A percentile compares a stretch with the other conserved stretches of the same genome.
Evolutionary conservation across 2,888 invertebrate species (phyloP).

Genomic region (Drosophila yooni): DNA sequence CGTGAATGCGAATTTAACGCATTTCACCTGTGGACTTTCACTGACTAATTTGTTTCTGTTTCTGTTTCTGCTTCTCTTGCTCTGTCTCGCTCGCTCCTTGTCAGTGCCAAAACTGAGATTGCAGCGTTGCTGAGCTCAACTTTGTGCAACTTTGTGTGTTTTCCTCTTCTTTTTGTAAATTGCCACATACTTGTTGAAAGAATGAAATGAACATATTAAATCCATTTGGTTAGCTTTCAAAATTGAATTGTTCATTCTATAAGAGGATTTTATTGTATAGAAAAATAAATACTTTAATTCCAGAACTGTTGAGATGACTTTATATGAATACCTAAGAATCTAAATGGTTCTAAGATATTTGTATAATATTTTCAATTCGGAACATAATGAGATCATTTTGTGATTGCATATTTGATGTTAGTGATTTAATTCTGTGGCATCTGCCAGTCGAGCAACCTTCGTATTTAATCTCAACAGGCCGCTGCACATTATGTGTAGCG

Average conservation of each 20-base stretch:
- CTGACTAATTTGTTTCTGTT: conserved; percentile 14
- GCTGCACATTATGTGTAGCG: conserved; percentile 30
- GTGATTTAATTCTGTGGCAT: not conserved
- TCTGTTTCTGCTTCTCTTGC: not conserved
- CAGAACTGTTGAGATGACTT: not conserved
- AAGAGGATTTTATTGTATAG: not conserved
- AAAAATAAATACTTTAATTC: not conserved
- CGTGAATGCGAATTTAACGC: conserved; percentile 62
- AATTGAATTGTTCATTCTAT: not conserved
- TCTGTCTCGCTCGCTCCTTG: conserved; percentile 3
- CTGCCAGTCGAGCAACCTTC: not conserved
- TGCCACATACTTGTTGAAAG: conserved; percentile 46
- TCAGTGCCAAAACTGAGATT: conserved; percentile 45
- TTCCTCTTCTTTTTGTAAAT: conserved; percentile 11
- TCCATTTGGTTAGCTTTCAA: conserved; percentile 15
- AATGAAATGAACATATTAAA: conserved; percentile 36
- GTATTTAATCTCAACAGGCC: conserved; percentile 3
- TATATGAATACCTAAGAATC: not conserved
- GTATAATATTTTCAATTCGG: not conserved
- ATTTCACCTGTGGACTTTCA: conserved; percentile 59
- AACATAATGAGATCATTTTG: not conserved
- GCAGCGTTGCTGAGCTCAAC: conserved; percentile 16
- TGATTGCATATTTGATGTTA: not conserved
- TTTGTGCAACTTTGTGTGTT: conserved; percentile 6
- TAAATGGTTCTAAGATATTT: not conserved